Evolutionary conservation across 2,797 vertebrate genomes (phyloP), one percentile per base, ranked within the genome.

Genomic region (Liparis tanakae): DNA sequence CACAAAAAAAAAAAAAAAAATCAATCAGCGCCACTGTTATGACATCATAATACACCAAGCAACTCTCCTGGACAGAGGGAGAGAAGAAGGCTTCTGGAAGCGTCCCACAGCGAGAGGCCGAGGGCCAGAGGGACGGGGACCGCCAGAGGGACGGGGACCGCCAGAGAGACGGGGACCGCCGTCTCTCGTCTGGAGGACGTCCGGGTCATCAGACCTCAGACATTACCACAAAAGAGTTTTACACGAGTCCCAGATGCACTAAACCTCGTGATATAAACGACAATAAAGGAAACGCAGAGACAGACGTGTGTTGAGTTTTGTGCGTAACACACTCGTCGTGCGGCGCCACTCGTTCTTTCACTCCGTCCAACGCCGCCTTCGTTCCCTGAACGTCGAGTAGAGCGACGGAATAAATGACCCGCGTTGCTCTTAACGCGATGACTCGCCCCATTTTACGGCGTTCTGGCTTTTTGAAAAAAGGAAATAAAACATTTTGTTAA

Each of bases 41-140:
- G 90, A 91, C 88, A 90, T 90, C 90, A 90, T 82, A 85, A 85
- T 84, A 88, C 88, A 89, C 83, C 83, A 85, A 89, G 87, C 85
- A 87, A 82, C 67, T 88, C 82, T 81, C 63, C 51, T 62, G 71
- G 83, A 72, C 67, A 79, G 64, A 57, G 74, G 67, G 25, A 60
- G 56, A 84, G 44, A 5, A 33, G 39, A 78, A 67, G 57, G 72
- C 68, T 78, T 67, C 25, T 61, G 63, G 73, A 55, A 43, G 56
- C 71, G 68, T 44, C 20, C 59, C 43, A 50, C 36, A 68, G 61
- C 36, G 48, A 50, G 37, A 69, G 74, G 66, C 73, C 3, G 0
- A 12, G 44, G 58, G 70, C 66, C 75, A 82, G 55, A 71, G 48
- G 44, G 57, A 69, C 82, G 79, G 83, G 41, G 41, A 58, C 61